Conservation (phyloP, 2,797 vertebrate species). For the Mormyrus proboscirostris region DNA sequence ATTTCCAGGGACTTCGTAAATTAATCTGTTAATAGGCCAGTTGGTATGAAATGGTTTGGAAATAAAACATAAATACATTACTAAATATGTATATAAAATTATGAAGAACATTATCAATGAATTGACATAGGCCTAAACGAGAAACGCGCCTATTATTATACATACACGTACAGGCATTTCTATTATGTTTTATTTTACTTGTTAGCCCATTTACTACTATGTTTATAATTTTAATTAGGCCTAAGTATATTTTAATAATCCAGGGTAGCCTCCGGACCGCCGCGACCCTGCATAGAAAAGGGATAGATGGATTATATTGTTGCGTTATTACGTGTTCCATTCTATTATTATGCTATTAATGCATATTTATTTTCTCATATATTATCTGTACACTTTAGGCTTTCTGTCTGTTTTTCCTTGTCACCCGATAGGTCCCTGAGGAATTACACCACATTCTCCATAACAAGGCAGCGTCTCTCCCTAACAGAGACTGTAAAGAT, state of each 20-base stretch:
- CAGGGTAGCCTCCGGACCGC: not conserved
- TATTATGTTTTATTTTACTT: not conserved
- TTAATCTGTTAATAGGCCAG: not conserved
- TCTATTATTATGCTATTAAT: not conserved
- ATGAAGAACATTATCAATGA: not conserved
- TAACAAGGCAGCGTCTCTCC: not conserved
- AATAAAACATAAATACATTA: not conserved
- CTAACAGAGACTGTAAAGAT: not conserved
- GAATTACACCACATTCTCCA: not conserved
- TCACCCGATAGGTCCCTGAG: not conserved
- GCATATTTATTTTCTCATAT: not conserved
- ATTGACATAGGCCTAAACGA: not conserved
- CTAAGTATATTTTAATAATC: not conserved
- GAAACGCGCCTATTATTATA: not conserved
- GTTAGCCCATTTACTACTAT: not conserved
- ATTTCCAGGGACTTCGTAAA: not conserved
- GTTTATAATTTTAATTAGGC: not conserved
- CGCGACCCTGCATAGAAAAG: not conserved
- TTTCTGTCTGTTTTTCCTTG: not conserved
- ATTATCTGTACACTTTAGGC: not conserved
- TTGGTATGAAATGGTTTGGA: not conserved
- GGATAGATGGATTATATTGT: not conserved
- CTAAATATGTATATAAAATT: not conserved
- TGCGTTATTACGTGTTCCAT: not conserved
- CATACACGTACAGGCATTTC: not conserved